Conservation (phyloP, 2,797 vertebrate genomes). For the Acanthurus leucopareius region DNA sequence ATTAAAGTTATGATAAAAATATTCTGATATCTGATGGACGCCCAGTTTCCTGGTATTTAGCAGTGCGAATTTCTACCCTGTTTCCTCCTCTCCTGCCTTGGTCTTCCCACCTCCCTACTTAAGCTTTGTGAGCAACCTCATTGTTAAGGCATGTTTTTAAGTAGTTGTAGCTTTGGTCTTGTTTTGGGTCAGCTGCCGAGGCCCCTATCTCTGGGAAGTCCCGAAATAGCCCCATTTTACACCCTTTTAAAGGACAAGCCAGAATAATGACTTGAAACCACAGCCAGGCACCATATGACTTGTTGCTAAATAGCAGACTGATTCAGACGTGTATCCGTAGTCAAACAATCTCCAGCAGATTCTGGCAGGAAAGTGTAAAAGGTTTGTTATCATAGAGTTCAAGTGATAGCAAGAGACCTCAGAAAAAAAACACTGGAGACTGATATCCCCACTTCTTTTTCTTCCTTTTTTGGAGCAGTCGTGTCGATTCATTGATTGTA, state of each 20-base stretch:
- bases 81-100: conserved; percentile 50
- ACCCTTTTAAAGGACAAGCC: conserved; percentile 71
- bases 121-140: conserved; percentile 64
- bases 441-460: conserved; percentile 53
- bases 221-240: conserved; percentile 78
- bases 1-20: conserved; percentile 85
- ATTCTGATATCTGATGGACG: conserved; percentile 79
- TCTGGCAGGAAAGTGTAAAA: conserved; percentile 66
- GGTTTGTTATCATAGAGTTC: conserved; percentile 69
- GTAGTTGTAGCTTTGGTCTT: conserved; percentile 61
- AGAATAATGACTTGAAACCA: conserved; percentile 58
- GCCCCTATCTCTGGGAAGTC: conserved; percentile 81
- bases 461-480: conserved; percentile 69
- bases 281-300: conserved; percentile 59
- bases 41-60: conserved; percentile 85
- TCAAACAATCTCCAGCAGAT: conserved; percentile 63
- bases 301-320: conserved; percentile 67
- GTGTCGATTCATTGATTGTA: conserved; percentile 61
- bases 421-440: conserved; percentile 48
- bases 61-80: conserved; percentile 52
- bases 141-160: conserved; percentile 78
- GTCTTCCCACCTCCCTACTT: conserved; percentile 45
- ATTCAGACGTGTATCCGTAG: conserved; percentile 67
- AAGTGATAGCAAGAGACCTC: conserved; percentile 59
- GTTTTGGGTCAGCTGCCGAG: conserved; percentile 79